Conservation (phyloP, 2,113 vertebrate species). For the Clarias magur region DNA sequence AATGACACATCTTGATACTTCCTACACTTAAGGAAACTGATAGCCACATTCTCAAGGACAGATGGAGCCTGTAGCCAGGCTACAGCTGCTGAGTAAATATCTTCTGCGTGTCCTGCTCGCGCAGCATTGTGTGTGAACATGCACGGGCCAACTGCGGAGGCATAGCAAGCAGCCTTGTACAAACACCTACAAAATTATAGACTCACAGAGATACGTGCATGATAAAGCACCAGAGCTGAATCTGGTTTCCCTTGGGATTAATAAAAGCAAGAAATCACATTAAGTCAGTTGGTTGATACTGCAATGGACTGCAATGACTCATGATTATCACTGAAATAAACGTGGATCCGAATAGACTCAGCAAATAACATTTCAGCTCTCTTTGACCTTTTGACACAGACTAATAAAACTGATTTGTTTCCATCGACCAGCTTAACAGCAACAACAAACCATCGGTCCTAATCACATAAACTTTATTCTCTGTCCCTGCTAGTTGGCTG, state of each 20-base stretch:
- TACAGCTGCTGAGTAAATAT: slow-evolving; percentile 24
- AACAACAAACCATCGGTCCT: background rate
- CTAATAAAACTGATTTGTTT: background rate
- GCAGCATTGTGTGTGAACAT: slow-evolving; percentile 4
- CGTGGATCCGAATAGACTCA: background rate
- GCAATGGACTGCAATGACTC: slow-evolving; percentile 4
- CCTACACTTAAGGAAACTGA: background rate
- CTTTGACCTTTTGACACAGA: slow-evolving; percentile 9
- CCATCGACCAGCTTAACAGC: background rate
- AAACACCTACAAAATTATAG: slow-evolving; percentile 2
- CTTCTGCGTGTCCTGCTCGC: slow-evolving; percentile 30
- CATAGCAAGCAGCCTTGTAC: background rate
- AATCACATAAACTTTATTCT: background rate
- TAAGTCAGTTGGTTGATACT: background rate
- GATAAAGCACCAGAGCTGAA: background rate
- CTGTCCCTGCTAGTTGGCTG: slow-evolving; percentile 33
- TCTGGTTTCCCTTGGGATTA: background rate
- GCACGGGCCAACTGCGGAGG: background rate
- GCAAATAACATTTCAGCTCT: background rate
- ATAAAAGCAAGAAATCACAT: background rate
- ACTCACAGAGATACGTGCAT: background rate
- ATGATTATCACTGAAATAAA: background rate
- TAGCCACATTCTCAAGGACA: slow-evolving; percentile 35
- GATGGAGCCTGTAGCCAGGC: slow-evolving; percentile 20
- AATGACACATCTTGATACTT: slow-evolving; percentile 8